Evolutionary conservation across 2,113 vertebrate species (phyloP).

Genomic region (Caretta caretta): DNA sequence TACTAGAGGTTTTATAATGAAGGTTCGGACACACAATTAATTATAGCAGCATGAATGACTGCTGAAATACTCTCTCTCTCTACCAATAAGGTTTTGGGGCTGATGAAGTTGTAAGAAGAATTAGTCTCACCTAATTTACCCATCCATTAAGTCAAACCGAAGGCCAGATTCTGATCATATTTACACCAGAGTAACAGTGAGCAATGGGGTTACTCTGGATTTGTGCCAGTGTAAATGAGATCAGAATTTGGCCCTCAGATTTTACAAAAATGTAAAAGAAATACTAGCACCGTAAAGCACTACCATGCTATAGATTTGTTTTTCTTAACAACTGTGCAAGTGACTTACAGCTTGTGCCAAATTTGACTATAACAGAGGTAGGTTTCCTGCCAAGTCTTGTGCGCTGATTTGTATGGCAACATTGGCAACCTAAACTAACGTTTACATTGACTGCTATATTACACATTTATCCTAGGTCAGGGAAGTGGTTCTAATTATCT

Average conservation of each 20-base stretch:
- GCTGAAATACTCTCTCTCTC: background rate
- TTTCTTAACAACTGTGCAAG: slow-evolving; percentile 58
- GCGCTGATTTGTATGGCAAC: slow-evolving; percentile 62
- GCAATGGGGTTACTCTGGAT: background rate
- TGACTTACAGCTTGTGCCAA: slow-evolving; percentile 49
- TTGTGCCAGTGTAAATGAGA: background rate
- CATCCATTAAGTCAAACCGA: background rate
- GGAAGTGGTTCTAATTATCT: slow-evolving; percentile 43
- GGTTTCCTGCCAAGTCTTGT: slow-evolving; percentile 47
- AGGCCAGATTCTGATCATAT: accelerated
- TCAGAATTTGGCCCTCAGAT: background rate
- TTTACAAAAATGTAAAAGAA: background rate
- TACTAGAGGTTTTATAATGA: background rate
- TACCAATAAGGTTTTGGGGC: background rate
- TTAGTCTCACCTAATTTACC: background rate
- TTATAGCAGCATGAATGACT: background rate
- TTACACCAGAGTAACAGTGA: background rate
- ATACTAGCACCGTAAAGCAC: background rate
- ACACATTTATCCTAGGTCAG: background rate
- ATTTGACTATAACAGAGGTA: background rate
- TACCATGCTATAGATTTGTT: slow-evolving; percentile 50
- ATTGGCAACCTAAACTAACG: slow-evolving; percentile 1
- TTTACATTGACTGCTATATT: slow-evolving; percentile 45
- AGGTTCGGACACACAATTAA: background rate
- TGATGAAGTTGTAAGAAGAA: background rate